phyloP scores from a whole-genome alignment of 1,140 invertebrate genomes.

The Caenorhabditis inopinata region DNA sequence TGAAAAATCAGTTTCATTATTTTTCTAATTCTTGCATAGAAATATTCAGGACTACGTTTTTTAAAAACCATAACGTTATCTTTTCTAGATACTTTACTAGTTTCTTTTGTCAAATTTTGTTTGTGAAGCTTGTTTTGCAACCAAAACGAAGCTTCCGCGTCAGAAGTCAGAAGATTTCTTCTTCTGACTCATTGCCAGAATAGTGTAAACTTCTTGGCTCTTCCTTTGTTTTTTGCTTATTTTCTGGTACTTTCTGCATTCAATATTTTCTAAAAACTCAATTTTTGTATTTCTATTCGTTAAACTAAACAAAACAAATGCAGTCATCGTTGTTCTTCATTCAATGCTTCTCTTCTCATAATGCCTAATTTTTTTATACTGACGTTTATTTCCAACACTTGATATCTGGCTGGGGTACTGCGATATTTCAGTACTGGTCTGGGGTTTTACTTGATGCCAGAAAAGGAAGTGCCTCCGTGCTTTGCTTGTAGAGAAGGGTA shows the following conservation, averaged over 20 bases:
- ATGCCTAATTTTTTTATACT: no score
- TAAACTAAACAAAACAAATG: constrained; percentile 9
- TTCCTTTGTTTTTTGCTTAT: neutral
- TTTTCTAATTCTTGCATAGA: no score
- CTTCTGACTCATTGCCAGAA: neutral
- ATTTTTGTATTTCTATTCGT: no score
- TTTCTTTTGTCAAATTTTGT: neutral
- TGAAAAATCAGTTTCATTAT: no score
- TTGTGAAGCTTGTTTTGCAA: neutral
- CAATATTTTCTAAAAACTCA: neutral
- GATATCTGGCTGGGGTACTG: no score
- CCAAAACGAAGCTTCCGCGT: neutral
- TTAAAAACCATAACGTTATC: neutral
- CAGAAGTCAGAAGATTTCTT: neutral
- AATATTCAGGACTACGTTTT: no score
- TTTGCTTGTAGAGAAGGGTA: neutral
- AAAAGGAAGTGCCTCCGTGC: neutral
- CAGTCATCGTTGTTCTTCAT: constrained; percentile 9
- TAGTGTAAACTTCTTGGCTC: constrained; percentile 1
- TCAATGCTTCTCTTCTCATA: no score
- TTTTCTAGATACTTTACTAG: neutral
- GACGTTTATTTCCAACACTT: no score
- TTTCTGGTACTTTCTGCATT: neutral
- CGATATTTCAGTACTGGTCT: no score
- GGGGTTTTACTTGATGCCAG: no score